Conservation (phyloP, 1,140 invertebrate genomes). For the Thalassaphorura encarpata region DNA sequence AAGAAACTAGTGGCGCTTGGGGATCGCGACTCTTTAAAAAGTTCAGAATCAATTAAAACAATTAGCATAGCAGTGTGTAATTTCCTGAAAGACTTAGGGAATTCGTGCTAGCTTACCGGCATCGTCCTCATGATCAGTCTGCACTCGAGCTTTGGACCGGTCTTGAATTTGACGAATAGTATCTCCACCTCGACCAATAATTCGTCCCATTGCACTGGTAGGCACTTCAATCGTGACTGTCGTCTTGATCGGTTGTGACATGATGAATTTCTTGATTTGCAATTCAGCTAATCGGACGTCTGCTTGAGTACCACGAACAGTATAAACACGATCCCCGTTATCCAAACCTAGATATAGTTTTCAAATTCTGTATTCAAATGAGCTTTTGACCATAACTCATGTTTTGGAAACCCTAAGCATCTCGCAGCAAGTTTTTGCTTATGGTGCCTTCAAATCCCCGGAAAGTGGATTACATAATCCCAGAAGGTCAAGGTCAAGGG, state of each 20-base stretch:
- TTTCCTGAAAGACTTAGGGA: neutral
- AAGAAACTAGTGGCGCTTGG: neutral
- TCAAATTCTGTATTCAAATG: too few species aligned
- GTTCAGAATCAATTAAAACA: neutral
- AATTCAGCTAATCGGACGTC: conserved; percentile 20
- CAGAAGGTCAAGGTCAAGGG: neutral
- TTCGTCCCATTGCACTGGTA: conserved; percentile 14
- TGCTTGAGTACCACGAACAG: conserved; percentile 8
- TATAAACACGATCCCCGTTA: conserved; percentile 24
- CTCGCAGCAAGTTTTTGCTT: too few species aligned
- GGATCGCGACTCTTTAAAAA: conserved; percentile 9
- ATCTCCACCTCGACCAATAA: conserved; percentile 26
- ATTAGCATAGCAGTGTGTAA: neutral
- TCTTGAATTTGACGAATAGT: conserved; percentile 29
- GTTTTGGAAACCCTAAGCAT: too few species aligned
- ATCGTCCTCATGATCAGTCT: neutral
- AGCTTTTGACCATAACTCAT: too few species aligned
- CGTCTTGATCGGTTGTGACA: conserved; percentile 15
- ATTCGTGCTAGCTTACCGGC: neutral
- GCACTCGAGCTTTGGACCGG: conserved; percentile 11
- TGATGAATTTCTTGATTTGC: conserved; percentile 19
- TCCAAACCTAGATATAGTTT: conserved; percentile 15
- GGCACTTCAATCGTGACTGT: conserved; percentile 12
- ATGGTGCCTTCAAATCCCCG: neutral
- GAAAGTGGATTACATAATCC: neutral